Evolutionary conservation across 2,113 vertebrate genomes (phyloP).

Genomic region (Mugil cephalus): DNA sequence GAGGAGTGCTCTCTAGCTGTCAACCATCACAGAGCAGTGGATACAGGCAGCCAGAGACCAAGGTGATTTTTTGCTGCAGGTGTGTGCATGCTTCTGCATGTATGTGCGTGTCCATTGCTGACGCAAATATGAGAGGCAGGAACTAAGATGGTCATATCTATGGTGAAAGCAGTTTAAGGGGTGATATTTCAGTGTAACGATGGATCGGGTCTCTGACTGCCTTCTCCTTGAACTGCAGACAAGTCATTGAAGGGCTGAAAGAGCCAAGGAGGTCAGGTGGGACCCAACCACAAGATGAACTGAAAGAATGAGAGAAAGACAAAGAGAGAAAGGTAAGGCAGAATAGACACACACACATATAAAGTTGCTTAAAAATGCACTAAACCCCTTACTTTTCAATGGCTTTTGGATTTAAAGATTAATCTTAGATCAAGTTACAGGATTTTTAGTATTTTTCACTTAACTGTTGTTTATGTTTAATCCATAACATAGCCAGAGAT

Average conservation of each 20-base stretch:
- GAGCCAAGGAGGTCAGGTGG: conserved; percentile 66
- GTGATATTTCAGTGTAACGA: conserved; percentile 59
- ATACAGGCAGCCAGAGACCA: conserved; percentile 90
- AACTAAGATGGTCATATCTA: conserved; percentile 40
- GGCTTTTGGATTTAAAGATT: too few relatives aligned
- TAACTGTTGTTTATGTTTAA: too few relatives aligned
- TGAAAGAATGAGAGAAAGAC: conserved; percentile 47
- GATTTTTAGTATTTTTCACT: too few relatives aligned
- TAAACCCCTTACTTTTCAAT: conserved; percentile 2
- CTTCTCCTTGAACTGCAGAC: conserved; percentile 87
- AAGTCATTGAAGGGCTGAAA: conserved; percentile 88
- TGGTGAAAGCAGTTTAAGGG: conserved; percentile 34
- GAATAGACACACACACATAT: conserved; percentile 52
- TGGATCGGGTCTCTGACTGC: conserved; percentile 84
- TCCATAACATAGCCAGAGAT: too few relatives aligned
- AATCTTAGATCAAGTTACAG: too few relatives aligned
- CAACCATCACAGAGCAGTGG: conserved; percentile 97
- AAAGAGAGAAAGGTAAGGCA: conserved; percentile 13
- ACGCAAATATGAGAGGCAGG: conserved; percentile 52
- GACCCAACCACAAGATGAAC: conserved; percentile 75
- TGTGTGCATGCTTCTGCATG: conserved; percentile 31
- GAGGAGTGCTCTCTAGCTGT: conserved; percentile 89
- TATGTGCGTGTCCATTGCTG: conserved; percentile 24
- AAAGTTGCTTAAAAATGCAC: conserved; percentile 70
- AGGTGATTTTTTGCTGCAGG: conserved; percentile 55